Conservation (phyloP, 2,797 vertebrate genomes). For the Poeciliopsis paucimaculata region DNA sequence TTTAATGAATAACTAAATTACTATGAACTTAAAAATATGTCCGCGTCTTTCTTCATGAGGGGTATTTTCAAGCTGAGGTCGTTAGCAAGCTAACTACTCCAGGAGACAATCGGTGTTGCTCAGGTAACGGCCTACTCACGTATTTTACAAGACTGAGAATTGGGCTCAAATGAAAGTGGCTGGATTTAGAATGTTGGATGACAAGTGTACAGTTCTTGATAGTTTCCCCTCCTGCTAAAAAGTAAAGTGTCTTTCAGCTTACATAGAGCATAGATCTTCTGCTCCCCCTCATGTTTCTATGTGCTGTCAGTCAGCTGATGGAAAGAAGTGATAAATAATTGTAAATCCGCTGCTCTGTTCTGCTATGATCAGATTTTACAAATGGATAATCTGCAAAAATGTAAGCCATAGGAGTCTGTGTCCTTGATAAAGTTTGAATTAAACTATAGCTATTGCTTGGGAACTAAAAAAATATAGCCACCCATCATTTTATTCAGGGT, state of each 20-base stretch:
- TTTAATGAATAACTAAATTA: rapidly evolving
- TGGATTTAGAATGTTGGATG: not conserved
- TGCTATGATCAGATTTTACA: not conserved
- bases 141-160: not conserved
- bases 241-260: not conserved
- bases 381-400: not conserved
- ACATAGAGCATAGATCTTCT: not conserved
- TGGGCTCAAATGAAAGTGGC: not conserved
- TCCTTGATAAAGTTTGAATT: too few relatives aligned
- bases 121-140: not conserved
- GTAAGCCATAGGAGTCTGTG: too few relatives aligned
- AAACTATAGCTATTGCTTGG: not conserved
- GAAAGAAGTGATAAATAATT: not conserved
- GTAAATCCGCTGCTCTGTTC: not conserved
- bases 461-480: not conserved
- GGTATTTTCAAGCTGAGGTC: rapidly evolving
- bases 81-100: conserved; percentile 11
- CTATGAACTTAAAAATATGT: rapidly evolving
- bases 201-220: not conserved
- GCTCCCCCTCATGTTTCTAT: not conserved
- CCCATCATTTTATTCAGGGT: not conserved
- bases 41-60: rapidly evolving
- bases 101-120: not conserved
- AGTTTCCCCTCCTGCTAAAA: not conserved
- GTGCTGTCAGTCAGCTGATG: not conserved